phyloP scores from a whole-genome alignment of 2,888 invertebrate species.

The Trissoscelio sp. region DNA sequence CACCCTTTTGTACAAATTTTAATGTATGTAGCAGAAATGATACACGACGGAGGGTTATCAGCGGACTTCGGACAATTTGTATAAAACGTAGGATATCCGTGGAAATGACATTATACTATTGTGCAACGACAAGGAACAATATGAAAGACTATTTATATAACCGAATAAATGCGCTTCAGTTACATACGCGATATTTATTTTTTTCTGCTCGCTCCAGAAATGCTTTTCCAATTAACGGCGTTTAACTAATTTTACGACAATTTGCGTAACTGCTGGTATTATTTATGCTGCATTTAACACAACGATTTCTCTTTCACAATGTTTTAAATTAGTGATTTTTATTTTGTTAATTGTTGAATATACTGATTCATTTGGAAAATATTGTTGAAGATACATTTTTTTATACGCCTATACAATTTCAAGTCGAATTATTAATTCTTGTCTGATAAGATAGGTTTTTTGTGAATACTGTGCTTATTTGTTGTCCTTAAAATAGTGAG shows the following conservation, averaged over 20 bases:
- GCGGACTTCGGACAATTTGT: conserved; percentile 62
- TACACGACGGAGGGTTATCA: conserved; percentile 63
- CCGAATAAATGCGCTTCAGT: conserved; percentile 39
- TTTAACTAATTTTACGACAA: conserved; percentile 28
- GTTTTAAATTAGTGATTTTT: no score
- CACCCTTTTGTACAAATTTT: conserved; percentile 68
- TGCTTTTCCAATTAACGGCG: conserved; percentile 20
- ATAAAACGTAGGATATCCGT: conserved; percentile 60
- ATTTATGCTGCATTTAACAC: background rate
- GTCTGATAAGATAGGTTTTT: no score
- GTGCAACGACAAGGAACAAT: conserved; percentile 60
- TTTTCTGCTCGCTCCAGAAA: conserved; percentile 1
- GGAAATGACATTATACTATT: conserved; percentile 56
- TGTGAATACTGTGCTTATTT: no score
- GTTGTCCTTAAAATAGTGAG: no score
- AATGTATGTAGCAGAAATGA: conserved; percentile 68
- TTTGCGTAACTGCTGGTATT: background rate
- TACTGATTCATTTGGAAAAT: no score
- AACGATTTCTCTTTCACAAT: no score
- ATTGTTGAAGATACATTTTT: no score
- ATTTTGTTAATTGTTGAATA: no score
- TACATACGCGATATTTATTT: conserved; percentile 19
- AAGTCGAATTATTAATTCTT: no score
- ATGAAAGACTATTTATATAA: conserved; percentile 51
- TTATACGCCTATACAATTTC: no score